These are phyloP conservation scores for Dicaeum eximium DNA, from an alignment of 2,113 vertebrate species.

Conservation along the genomic window DNA sequence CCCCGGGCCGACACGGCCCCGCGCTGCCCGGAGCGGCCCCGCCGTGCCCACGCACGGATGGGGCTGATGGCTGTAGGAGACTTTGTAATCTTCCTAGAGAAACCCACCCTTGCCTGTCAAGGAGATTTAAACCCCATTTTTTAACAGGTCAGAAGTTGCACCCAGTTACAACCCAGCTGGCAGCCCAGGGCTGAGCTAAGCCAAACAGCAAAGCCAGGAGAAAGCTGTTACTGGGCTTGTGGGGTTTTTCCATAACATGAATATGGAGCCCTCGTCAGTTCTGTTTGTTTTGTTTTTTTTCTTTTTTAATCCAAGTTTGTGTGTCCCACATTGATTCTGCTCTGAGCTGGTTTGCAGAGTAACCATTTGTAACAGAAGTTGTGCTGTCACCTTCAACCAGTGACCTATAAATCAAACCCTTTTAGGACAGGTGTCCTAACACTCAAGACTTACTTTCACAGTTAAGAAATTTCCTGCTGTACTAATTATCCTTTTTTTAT, in stretches of 20 bases:
- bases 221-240: neutral
- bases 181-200: neutral
- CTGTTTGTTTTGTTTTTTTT: neutral
- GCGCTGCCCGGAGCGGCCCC: neutral
- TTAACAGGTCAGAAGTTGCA: neutral
- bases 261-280: neutral
- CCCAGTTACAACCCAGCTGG: neutral
- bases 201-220: neutral
- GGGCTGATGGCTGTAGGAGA: neutral
- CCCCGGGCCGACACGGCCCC: neutral
- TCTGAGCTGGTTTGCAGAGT: slow-evolving; percentile 36
- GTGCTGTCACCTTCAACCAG: slow-evolving; percentile 29
- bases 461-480: slow-evolving; percentile 50
- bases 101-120: neutral
- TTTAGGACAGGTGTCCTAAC: slow-evolving; percentile 6
- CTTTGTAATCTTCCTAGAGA: neutral
- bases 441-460: slow-evolving; percentile 32
- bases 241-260: neutral
- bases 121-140: neutral
- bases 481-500: neutral
- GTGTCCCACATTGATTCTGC: slow-evolving; percentile 2
- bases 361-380: slow-evolving; percentile 11
- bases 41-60: neutral
- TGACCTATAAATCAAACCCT: neutral
- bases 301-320: neutral